phyloP scores from a whole-genome alignment of 2,888 invertebrate genomes.

The Epinotia demarniana region DNA sequence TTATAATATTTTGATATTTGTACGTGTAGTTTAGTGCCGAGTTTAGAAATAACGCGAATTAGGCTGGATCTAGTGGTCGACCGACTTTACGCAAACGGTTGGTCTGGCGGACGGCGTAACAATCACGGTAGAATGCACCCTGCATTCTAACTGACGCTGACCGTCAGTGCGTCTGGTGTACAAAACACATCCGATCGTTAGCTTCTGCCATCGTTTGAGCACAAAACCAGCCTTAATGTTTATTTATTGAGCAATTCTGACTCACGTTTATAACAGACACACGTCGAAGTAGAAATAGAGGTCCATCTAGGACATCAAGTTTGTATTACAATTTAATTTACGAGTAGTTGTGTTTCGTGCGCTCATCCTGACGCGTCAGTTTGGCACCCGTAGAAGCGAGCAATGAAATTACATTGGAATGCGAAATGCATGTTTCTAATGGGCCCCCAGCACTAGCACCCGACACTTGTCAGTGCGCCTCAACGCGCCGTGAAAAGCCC shows the following conservation, averaged over 20 bases:
- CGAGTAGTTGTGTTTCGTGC: too few relatives aligned
- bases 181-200: neutral
- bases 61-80: constrained; percentile 1
- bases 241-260: too few relatives aligned
- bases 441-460: neutral
- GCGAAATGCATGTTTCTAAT: neutral
- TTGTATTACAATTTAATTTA: neutral
- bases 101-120: neutral
- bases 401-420: neutral
- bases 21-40: neutral
- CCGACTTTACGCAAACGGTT: neutral
- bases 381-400: neutral
- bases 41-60: neutral
- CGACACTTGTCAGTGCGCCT: constrained; percentile 11
- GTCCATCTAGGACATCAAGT: neutral
- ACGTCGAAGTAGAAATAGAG: neutral
- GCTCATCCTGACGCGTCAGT: too few relatives aligned
- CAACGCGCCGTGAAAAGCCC: constrained; percentile 2
- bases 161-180: neutral
- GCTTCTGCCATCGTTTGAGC: neutral
- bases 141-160: constrained; percentile 4
- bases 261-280: neutral
- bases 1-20: too few relatives aligned
- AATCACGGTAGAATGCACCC: neutral
- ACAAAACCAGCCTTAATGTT: too few relatives aligned